Conservation (phyloP, 2,888 invertebrate genomes). For the Rhimphoctona megacephalus region DNA sequence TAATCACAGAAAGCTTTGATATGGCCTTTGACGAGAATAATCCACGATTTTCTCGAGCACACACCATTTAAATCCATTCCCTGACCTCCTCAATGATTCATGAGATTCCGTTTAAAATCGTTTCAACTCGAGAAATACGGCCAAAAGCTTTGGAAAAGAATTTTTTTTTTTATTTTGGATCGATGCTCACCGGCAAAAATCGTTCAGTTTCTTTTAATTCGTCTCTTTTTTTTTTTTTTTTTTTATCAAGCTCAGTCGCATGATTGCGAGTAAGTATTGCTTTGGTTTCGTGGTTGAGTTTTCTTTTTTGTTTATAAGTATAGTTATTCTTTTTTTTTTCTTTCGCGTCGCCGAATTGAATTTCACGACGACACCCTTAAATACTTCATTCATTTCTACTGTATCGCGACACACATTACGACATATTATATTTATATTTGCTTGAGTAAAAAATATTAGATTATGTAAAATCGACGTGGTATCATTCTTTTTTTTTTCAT, state of each 20-base stretch:
- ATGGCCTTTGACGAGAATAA: slow-evolving; percentile 80
- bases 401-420: slow-evolving; percentile 42
- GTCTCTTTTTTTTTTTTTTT: slow-evolving; percentile 18
- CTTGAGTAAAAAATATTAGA: slow-evolving; percentile 64
- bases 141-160: slow-evolving; percentile 45
- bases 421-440: slow-evolving; percentile 63
- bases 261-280: slow-evolving; percentile 74
- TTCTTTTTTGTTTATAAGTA: slow-evolving; percentile 56
- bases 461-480: slow-evolving; percentile 60
- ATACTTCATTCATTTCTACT: slow-evolving; percentile 22
- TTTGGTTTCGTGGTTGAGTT: slow-evolving; percentile 73
- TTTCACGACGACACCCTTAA: slow-evolving; percentile 30
- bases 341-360: slow-evolving; percentile 63
- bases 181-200: slow-evolving; percentile 25
- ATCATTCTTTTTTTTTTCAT: not conserved
- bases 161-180: slow-evolving; percentile 31
- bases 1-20: slow-evolving; percentile 84
- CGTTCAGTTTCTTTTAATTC: slow-evolving; percentile 49
- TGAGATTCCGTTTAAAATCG: slow-evolving; percentile 28
- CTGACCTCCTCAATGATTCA: slow-evolving; percentile 19
- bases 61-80: slow-evolving; percentile 51
- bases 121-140: slow-evolving; percentile 59
- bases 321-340: slow-evolving; percentile 42
- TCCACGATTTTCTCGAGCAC: slow-evolving; percentile 64
- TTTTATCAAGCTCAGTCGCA: slow-evolving; percentile 55